Base-by-base conservation (phyloP, 2,888 invertebrate species). In the Drosophila subquinaria region DNA sequence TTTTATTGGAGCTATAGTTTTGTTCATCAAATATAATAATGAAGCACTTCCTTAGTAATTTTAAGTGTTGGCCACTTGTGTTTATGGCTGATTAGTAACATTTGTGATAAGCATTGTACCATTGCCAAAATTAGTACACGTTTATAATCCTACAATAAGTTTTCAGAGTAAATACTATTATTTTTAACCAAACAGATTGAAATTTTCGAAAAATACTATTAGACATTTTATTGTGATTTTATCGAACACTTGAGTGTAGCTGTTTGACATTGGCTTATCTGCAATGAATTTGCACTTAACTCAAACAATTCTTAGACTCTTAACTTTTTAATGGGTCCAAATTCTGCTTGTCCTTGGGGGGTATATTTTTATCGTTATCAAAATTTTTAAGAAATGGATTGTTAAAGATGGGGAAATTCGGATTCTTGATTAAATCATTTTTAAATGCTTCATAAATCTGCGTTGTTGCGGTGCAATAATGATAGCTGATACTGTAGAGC, bases 241-340 rank as follows among this genome's bases (percentile, higher is more conserved):
- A 60, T 60, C 33, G 23, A 11, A 3, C 20, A 42, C 35, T 51
- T 47, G 40, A 36, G 8, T 15, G 11, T 11, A 11, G 4, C 20
- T 30, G 23, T 30, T 20, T 33, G 42, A 50, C 30, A 11, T 3
- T 43, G 2, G 64, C 50, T 59, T 70, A 71, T 73, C 53, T 6
- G 0, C 2, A 45, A 43, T 17, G 15, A 17, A 17, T 48, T 60
- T 63, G 50, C 50, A 69, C 52, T 11, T 1, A 43, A 13, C 2
- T 15, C 5, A 0, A 38, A 9, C 4, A 10, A 0, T 42, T 17
- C 4, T 43, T 48, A 3, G n/a, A 42, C n/a, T 47, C 45, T 45
- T 51, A 36, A 23, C 27, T 10, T 8, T 33, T 36, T 23, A 20
- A n/a, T 0, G 27, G 56, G 56, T 61, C 38, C 23, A 55, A 51